Evolutionary conservation across 2,113 vertebrate genomes (phyloP).

Genomic region (Chaetorhynchus papuensis): DNA sequence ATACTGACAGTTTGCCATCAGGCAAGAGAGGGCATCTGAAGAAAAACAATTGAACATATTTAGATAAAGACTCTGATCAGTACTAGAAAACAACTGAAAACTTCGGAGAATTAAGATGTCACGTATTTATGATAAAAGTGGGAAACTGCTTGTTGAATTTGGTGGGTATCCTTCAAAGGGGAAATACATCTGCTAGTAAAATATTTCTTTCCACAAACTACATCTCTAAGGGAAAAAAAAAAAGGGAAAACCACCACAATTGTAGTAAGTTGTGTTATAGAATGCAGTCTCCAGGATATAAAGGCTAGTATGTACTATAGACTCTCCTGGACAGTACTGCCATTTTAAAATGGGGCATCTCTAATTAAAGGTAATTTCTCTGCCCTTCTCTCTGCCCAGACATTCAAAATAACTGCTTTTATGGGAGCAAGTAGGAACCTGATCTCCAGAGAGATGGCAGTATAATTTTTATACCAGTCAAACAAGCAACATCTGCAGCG

Average conservation of each 20-base stretch:
- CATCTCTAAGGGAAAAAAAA: not conserved
- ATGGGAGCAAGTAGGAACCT: not conserved
- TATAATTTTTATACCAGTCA: not conserved
- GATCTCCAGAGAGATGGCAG: not conserved
- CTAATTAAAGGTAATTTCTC: not conserved
- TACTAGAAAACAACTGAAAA: not conserved
- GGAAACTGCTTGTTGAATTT: not conserved
- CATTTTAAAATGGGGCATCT: not conserved
- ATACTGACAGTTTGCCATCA: conserved; percentile 97
- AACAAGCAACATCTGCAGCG: not conserved
- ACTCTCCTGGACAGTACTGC: not conserved
- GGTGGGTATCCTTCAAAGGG: not conserved
- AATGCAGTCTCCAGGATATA: not conserved
- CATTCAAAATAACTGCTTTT: not conserved
- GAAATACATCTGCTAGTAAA: not conserved
- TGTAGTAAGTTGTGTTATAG: not conserved
- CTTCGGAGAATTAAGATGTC: not conserved
- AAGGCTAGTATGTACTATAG: not conserved
- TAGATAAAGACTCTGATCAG: not conserved
- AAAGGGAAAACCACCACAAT: not conserved
- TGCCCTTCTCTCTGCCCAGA: not conserved
- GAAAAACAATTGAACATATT: not conserved
- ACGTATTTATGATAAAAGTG: not conserved
- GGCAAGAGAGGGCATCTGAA: conserved; percentile 85
- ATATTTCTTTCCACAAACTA: not conserved